Evolutionary conservation across 2,797 vertebrate species (phyloP).

Genomic region (Apodemus agrarius): DNA sequence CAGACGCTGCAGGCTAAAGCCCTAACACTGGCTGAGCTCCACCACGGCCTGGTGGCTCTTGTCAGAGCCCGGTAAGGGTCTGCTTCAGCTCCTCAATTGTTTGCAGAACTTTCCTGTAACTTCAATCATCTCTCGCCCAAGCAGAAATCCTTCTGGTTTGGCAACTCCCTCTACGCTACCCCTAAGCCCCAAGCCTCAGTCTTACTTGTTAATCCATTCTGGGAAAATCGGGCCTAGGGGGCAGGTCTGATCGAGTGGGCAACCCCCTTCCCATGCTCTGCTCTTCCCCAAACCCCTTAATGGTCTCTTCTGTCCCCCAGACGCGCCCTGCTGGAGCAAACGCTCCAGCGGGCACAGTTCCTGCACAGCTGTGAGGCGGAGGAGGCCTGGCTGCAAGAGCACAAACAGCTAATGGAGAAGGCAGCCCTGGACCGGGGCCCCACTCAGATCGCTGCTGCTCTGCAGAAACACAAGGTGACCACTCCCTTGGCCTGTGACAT

Average conservation of each 20-base stretch:
- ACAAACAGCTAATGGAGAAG: slow-evolving; percentile 86
- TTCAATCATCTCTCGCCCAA: neutral
- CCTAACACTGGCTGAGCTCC: slow-evolving; percentile 87
- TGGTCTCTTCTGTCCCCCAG: slow-evolving; percentile 79
- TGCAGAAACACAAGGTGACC: slow-evolving; percentile 93
- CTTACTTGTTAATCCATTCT: neutral
- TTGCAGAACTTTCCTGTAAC: neutral
- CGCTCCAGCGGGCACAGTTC: slow-evolving; percentile 90
- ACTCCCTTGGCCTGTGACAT: accelerated
- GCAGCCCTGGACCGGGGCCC: slow-evolving; percentile 88
- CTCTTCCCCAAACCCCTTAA: neutral
- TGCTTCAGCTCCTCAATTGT: neutral
- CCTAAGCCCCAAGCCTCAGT: neutral
- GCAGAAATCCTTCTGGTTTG: neutral
- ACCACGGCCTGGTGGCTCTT: slow-evolving; percentile 88
- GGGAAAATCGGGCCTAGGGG: neutral
- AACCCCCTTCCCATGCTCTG: neutral
- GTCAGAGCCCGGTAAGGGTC: slow-evolving; percentile 91
- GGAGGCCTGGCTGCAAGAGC: slow-evolving; percentile 91
- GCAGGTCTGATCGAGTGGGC: neutral
- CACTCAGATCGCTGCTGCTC: slow-evolving; percentile 88
- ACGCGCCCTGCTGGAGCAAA: slow-evolving; percentile 89
- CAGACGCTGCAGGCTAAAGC: slow-evolving; percentile 89
- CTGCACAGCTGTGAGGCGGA: slow-evolving; percentile 92
- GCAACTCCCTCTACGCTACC: neutral